phyloP scores from a whole-genome alignment of 2,797 vertebrate genomes.

The Denticeps clupeoides region DNA sequence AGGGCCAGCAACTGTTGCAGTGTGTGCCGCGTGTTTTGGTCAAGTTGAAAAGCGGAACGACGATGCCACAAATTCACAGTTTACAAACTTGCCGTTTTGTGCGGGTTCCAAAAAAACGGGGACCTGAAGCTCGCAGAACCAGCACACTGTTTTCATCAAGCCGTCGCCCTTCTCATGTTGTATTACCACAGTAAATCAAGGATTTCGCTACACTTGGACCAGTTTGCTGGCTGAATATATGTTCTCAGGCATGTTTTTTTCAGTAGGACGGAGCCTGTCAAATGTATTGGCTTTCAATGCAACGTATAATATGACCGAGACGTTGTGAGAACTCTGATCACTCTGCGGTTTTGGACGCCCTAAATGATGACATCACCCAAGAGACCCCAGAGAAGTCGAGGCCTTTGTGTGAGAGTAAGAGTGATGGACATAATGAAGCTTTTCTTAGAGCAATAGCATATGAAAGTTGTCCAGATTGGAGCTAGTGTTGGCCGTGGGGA shows the following conservation, averaged over 20 bases:
- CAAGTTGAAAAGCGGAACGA: constrained; percentile 13
- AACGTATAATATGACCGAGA: constrained; percentile 38
- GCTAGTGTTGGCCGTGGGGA: no score
- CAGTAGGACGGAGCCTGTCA: constrained; percentile 40
- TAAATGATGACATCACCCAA: constrained; percentile 18
- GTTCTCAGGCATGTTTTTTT: neutral
- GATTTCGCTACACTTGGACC: neutral
- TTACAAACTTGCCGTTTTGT: constrained; percentile 13
- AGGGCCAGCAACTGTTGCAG: no score
- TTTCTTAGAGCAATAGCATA: no score
- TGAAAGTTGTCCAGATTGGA: no score
- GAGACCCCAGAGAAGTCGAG: constrained; percentile 12
- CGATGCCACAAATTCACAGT: constrained; percentile 10
- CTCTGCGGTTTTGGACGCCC: constrained; percentile 22
- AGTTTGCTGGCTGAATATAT: constrained; percentile 14
- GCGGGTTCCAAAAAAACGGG: constrained; percentile 12
- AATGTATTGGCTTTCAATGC: constrained; percentile 48
- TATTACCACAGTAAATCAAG: constrained; percentile 2
- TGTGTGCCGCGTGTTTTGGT: no score
- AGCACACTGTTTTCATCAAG: constrained; percentile 36
- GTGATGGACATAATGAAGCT: no score
- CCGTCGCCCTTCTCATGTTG: constrained; percentile 28
- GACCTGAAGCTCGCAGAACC: constrained; percentile 31
- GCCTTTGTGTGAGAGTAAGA: constrained; percentile 17
- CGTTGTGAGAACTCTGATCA: constrained; percentile 39